phyloP scores from a whole-genome alignment of 2,888 invertebrate genomes.

The Trichogramma evanescens region DNA sequence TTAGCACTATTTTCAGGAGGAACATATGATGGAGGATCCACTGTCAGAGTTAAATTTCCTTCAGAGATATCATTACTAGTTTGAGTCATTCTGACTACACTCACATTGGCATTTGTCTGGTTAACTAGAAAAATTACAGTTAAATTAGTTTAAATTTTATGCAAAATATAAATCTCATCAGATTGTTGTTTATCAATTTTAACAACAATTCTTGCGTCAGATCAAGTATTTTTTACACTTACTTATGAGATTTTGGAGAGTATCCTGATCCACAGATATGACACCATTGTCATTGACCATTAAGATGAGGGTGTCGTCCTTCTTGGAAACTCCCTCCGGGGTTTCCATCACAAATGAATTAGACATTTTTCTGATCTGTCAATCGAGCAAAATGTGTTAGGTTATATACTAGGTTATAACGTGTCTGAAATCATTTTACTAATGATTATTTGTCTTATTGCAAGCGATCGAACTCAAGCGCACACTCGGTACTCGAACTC shows the following conservation, averaged over 20 bases:
- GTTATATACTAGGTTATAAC: too few relatives aligned
- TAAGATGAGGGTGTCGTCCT: constrained; percentile 70
- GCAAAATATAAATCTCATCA: not conserved
- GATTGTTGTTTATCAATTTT: not conserved
- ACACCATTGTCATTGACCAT: constrained; percentile 82
- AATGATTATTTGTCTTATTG: too few relatives aligned
- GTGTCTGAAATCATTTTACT: too few relatives aligned
- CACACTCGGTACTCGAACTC: too few relatives aligned
- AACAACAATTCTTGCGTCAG: not conserved
- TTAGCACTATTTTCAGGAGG: constrained; percentile 22
- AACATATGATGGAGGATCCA: constrained; percentile 39
- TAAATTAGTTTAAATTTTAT: not conserved
- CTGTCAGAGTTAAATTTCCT: constrained; percentile 40
- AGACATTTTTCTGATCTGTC: constrained; percentile 35
- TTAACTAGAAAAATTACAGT: constrained; percentile 32
- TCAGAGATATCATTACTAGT: constrained; percentile 35
- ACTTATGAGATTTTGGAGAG: constrained; percentile 75
- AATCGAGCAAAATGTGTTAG: constrained; percentile 3
- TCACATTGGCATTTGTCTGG: constrained; percentile 42
- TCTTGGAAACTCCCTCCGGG: constrained; percentile 34
- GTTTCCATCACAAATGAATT: constrained; percentile 42
- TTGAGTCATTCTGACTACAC: constrained; percentile 44
- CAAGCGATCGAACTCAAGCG: too few relatives aligned
- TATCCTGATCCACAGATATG: constrained; percentile 72
- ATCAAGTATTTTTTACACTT: constrained; percentile 41